These are phyloP conservation scores for Cyphomyrmex costatus DNA, from an alignment of 1,140 invertebrate species.

Conservation along the genomic window DNA sequence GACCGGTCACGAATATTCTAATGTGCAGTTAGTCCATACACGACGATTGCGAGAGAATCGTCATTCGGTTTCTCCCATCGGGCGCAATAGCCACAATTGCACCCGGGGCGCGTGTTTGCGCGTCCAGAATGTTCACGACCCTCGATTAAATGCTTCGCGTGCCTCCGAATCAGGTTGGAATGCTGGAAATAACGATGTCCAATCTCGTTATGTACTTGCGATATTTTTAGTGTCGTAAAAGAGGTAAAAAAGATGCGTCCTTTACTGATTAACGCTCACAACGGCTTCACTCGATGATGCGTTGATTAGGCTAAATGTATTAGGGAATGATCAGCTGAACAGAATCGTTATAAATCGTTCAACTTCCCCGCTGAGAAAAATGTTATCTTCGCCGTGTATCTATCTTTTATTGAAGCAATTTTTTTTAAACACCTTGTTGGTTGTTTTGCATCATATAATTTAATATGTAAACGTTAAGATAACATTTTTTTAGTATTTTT, in stretches of 20 bases:
- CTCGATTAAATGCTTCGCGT: constrained; percentile 35
- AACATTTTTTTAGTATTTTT: neutral
- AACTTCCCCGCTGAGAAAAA: constrained; percentile 4
- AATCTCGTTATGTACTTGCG: constrained; percentile 39
- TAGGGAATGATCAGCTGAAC: neutral
- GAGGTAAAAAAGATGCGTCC: constrained; percentile 2
- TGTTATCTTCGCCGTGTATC: neutral
- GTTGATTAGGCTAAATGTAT: constrained; percentile 5
- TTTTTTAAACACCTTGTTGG: neutral
- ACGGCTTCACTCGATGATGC: neutral
- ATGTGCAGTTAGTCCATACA: constrained; percentile 71
- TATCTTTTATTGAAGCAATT: neutral
- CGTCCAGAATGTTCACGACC: constrained; percentile 16
- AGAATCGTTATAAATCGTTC: constrained; percentile 24
- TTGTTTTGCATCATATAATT: neutral
- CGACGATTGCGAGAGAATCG: constrained; percentile 54
- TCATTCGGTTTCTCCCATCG: constrained; percentile 60
- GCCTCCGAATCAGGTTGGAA: constrained; percentile 10
- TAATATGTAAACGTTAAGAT: neutral
- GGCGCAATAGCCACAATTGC: constrained; percentile 57
- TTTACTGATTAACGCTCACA: constrained; percentile 13
- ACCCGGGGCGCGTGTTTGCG: constrained; percentile 38
- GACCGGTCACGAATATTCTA: constrained; percentile 78
- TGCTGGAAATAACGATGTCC: constrained; percentile 44
- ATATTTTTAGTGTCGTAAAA: constrained; percentile 24